phyloP scores from a whole-genome alignment of 2,113 vertebrate genomes.

The Proterorhinus semilunaris region DNA sequence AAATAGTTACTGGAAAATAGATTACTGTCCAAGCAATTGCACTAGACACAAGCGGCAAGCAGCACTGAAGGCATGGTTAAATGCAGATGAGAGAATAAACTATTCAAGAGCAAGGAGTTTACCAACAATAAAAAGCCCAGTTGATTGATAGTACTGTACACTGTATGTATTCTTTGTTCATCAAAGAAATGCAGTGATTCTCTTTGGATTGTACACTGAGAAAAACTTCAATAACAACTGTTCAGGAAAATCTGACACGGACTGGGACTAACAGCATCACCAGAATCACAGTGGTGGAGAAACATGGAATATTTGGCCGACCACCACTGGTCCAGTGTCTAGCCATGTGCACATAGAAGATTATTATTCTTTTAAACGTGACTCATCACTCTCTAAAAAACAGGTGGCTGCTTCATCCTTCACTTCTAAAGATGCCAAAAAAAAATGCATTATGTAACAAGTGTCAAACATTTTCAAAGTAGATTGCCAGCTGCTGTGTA shows the following conservation, averaged over 20 bases:
- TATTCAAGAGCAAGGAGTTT: too few relatives aligned
- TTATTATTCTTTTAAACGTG: conserved; percentile 65
- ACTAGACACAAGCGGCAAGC: not conserved
- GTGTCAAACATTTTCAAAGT: not conserved
- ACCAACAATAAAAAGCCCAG: too few relatives aligned
- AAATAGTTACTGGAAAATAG: not conserved
- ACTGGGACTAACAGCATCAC: conserved; percentile 47
- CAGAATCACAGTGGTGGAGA: conserved; percentile 62
- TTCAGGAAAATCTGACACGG: conserved; percentile 75
- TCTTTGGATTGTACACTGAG: conserved; percentile 44
- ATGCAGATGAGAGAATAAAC: not conserved
- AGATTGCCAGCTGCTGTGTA: not conserved
- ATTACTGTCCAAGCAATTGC: not conserved
- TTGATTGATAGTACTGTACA: not conserved
- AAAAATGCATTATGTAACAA: conserved; percentile 27
- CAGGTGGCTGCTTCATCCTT: conserved; percentile 16
- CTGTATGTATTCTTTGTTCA: not conserved
- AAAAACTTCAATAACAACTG: conserved; percentile 63
- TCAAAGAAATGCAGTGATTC: conserved; percentile 49
- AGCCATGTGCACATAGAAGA: conserved; percentile 67
- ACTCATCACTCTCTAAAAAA: conserved; percentile 56
- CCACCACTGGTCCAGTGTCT: conserved; percentile 60
- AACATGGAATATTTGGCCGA: conserved; percentile 75
- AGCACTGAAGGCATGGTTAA: not conserved
- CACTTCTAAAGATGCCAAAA: conserved; percentile 18